phyloP scores from a whole-genome alignment of 2,888 invertebrate genomes.

The Protonemura montana region DNA sequence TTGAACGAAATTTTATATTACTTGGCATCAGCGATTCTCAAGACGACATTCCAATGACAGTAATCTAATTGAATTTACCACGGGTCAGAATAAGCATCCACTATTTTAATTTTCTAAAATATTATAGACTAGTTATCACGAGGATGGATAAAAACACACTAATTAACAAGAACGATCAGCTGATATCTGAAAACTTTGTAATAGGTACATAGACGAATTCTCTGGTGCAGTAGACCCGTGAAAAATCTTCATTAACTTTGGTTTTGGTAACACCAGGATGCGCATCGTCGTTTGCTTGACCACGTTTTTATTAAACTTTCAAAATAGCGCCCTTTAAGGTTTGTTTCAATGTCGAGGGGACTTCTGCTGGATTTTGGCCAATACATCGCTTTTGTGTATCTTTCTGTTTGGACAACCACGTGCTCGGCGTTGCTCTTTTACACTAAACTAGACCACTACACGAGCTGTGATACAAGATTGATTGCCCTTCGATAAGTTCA shows the following conservation, averaged over 20 bases:
- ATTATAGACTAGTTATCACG: not conserved
- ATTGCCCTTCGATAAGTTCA: not conserved
- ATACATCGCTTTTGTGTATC: not conserved
- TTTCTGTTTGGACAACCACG: no score
- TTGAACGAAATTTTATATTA: not conserved
- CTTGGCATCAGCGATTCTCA: not conserved
- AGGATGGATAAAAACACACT: not conserved
- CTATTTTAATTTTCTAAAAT: not conserved
- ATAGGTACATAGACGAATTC: not conserved
- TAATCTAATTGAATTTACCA: not conserved
- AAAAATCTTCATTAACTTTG: not conserved
- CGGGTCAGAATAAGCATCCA: not conserved
- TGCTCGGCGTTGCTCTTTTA: no score
- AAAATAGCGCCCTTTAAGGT: not conserved
- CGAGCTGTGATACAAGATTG: not conserved
- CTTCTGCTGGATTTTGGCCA: not conserved
- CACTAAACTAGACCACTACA: not conserved
- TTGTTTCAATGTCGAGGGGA: not conserved
- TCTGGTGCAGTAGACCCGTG: not conserved
- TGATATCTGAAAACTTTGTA: constrained; percentile 3
- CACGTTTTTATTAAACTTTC: not conserved
- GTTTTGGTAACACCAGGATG: not conserved
- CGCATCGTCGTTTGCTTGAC: not conserved
- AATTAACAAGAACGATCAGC: not conserved
- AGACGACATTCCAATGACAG: not conserved